Evolutionary conservation across 2,888 invertebrate genomes (phyloP).

Genomic region (Folsomia candida): DNA sequence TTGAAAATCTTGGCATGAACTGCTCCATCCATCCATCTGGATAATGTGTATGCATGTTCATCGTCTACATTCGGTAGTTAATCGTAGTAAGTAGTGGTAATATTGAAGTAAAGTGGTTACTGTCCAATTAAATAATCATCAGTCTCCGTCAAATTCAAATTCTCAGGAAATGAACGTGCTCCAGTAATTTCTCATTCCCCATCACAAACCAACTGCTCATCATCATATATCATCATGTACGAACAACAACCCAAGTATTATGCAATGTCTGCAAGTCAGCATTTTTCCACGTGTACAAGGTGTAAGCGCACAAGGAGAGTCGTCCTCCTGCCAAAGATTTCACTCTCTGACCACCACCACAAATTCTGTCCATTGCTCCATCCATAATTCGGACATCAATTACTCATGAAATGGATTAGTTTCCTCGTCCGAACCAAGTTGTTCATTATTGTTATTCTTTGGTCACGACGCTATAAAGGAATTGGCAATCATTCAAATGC

Average conservation of each 20-base stretch:
- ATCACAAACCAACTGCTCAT: neutral
- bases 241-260: too few relatives aligned
- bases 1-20: neutral
- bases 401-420: neutral
- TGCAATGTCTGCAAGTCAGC: neutral
- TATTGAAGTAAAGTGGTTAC: neutral
- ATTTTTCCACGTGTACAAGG: neutral
- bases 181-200: neutral
- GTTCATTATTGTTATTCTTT: neutral
- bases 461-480: neutral
- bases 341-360: too few relatives aligned
- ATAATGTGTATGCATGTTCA: neutral
- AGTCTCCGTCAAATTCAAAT: constrained; percentile 15
- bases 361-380: neutral
- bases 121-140: constrained; percentile 18
- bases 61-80: neutral
- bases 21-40: neutral
- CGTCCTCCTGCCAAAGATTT: too few relatives aligned
- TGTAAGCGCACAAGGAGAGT: too few relatives aligned
- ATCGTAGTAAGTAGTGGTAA: neutral
- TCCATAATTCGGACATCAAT: neutral
- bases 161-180: neutral
- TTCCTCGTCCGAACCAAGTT: neutral
- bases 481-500: too few relatives aligned
- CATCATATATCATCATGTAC: neutral